phyloP scores from a whole-genome alignment of 2,888 invertebrate species.

The Agrenia bidenticulata region DNA sequence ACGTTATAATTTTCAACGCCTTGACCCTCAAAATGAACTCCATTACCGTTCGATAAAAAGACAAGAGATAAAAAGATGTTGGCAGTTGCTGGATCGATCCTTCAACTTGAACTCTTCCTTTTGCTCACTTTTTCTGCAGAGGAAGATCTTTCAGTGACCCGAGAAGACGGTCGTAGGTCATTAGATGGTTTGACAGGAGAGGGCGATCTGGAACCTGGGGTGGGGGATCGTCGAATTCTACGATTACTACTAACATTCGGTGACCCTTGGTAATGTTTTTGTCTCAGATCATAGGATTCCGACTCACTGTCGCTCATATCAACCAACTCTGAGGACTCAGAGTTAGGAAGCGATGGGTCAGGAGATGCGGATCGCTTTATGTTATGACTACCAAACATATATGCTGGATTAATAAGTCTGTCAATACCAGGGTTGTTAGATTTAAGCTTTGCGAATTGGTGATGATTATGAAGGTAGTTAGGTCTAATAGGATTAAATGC shows the following conservation, averaged over 20 bases:
- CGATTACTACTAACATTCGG: background rate
- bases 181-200: background rate
- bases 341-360: slow-evolving; percentile 39
- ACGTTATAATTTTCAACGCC: no score
- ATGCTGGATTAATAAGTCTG: slow-evolving; percentile 20
- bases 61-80: no score
- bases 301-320: slow-evolving; percentile 53
- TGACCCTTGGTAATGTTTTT: background rate
- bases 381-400: slow-evolving; percentile 20
- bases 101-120: slow-evolving; percentile 6
- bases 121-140: background rate
- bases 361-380: slow-evolving; percentile 45
- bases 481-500: slow-evolving; percentile 69
- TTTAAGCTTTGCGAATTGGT: slow-evolving; percentile 26
- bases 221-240: background rate
- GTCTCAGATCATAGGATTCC: slow-evolving; percentile 21
- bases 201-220: slow-evolving; percentile 16
- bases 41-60: no score
- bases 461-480: slow-evolving; percentile 32
- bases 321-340: slow-evolving; percentile 50
- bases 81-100: no score
- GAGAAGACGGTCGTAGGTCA: background rate
- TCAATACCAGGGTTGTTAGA: slow-evolving; percentile 35
- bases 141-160: background rate
- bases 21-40: no score